Evolutionary conservation across 2,888 invertebrate genomes (phyloP), one percentile per base, ranked within the genome.

Genomic region (Agrotis ipsilon): DNA sequence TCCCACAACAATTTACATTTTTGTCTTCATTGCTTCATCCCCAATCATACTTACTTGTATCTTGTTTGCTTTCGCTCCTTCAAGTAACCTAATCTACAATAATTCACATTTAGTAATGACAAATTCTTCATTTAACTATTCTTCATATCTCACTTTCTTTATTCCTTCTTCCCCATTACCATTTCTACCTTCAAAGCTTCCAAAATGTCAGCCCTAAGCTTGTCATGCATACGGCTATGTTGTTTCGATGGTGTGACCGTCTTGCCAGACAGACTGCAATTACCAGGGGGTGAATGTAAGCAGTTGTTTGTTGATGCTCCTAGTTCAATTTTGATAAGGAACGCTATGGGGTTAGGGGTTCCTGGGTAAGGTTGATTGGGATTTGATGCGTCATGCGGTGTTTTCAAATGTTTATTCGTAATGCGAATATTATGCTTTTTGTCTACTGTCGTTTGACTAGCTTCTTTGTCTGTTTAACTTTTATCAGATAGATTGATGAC

Each of bases 191-290:
- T 19, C 14, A 19, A 52, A 57, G 48, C 13, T 4, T 19, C n/a
- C 3, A 24, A 13, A 39, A 45, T 64, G 82, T 78, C 76, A 73
- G 49, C 78, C 73, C 80, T 79, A 65, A 32, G 14, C 11, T n/a
- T 51, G 54, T 46, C 68, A 72, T 62, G 61, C 58, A 45, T 45
- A 72, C 19, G 58, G 67, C 39, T 62, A 52, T 61, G 70, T 60
- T 79, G 69, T 68, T 68, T 70, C 61, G 59, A 71, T 82, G 60
- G 75, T 57, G 60, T 60, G 58, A 68, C 73, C 71, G 74, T 80
- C 81, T 81, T 78, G 60, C 71, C 68, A 78, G 78, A 68, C 81
- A 69, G 72, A 55, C 75, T 62, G 71, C 75, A 69, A 83, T 83
- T 83, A 81, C 61, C 62, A 32, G 21, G 72, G 69, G 79, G 83